phyloP scores from a whole-genome alignment of 2,888 invertebrate species.

The Hemaris fuciformis region DNA sequence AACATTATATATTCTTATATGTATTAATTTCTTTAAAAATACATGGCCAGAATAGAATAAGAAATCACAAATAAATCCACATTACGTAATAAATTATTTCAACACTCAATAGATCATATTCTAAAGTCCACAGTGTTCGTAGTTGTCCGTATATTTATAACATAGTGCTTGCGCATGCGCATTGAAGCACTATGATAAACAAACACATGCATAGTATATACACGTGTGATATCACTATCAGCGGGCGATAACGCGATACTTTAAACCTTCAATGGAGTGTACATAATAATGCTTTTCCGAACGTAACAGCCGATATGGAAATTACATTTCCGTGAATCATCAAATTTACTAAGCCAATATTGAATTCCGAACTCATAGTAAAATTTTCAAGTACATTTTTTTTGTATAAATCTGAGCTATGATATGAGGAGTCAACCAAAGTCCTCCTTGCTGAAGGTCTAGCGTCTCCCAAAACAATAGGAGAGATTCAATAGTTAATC shows the following conservation, averaged over 20 bases:
- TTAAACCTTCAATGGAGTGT: constrained; percentile 29
- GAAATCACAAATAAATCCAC: too few species aligned
- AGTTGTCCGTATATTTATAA: not conserved
- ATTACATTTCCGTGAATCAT: not conserved
- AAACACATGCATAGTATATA: constrained; percentile 20
- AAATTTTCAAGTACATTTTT: too few species aligned
- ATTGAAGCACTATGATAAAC: constrained; percentile 2
- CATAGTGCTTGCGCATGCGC: not conserved
- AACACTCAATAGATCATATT: not conserved
- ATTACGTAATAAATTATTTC: too few species aligned
- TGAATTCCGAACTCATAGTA: not conserved
- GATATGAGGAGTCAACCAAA: too few species aligned
- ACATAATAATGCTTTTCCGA: constrained; percentile 24
- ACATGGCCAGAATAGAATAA: too few species aligned
- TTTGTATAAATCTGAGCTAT: too few species aligned
- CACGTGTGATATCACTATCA: constrained; percentile 37
- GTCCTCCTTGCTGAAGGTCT: too few species aligned
- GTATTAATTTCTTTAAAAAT: too few species aligned
- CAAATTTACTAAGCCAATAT: not conserved
- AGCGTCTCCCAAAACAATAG: too few species aligned
- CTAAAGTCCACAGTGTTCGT: not conserved
- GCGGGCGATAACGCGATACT: constrained; percentile 28
- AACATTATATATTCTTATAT: too few species aligned
- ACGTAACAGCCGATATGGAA: constrained; percentile 5
- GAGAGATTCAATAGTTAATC: too few species aligned